Evolutionary conservation across 2,888 invertebrate species (phyloP).

Genomic region (Coenonympha glycerion): DNA sequence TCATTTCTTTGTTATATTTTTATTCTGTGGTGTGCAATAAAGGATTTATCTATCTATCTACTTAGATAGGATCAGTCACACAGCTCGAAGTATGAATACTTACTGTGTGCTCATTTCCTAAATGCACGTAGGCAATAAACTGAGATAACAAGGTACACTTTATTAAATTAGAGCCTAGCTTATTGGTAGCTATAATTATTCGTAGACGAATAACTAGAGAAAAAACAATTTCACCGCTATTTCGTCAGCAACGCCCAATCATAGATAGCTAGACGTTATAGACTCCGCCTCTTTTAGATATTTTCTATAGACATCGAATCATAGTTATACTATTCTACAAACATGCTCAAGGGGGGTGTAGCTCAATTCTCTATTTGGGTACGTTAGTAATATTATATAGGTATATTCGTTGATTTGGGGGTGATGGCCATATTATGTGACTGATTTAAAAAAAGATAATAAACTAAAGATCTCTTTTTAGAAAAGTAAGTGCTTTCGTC

Average conservation of each 20-base stretch:
- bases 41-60: too few species aligned
- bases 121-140: too few species aligned
- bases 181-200: slow-evolving; percentile 24
- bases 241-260: slow-evolving; percentile 30
- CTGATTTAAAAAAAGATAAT: too few species aligned
- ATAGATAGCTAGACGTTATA: slow-evolving; percentile 12
- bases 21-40: too few species aligned
- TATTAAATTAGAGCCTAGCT: not conserved
- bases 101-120: not conserved
- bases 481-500: too few species aligned
- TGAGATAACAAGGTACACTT: not conserved
- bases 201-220: slow-evolving; percentile 10
- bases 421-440: not conserved
- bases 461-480: too few species aligned
- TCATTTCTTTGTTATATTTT: too few species aligned
- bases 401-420: not conserved
- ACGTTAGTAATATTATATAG: too few species aligned
- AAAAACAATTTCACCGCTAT: slow-evolving; percentile 26
- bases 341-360: not conserved
- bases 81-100: too few species aligned
- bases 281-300: slow-evolving; percentile 41
- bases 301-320: not conserved
- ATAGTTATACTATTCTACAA: not conserved
- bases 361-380: not conserved
- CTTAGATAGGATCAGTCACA: too few species aligned